These are phyloP conservation scores for Medauroidea extradentata DNA, from an alignment of 1,140 invertebrate species.

Conservation along the genomic window DNA sequence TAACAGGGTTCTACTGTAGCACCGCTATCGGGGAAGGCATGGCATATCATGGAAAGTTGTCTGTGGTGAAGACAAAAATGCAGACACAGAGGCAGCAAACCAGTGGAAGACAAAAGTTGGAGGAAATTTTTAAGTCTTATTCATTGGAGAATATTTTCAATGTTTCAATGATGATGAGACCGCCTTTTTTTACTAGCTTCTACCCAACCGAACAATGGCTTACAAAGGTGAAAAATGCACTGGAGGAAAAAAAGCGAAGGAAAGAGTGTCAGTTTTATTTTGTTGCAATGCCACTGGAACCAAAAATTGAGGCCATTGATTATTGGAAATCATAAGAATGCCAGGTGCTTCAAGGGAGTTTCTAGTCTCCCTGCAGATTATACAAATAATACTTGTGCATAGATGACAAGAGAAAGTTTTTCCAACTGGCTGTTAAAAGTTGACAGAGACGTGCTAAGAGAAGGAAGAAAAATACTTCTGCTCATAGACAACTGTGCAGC, in stretches of 20 bases:
- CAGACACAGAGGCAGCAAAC: background rate
- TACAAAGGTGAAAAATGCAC: background rate
- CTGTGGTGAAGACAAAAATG: background rate
- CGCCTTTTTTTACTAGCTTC: background rate
- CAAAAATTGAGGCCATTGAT: background rate
- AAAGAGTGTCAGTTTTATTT: background rate
- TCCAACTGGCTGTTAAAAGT: background rate
- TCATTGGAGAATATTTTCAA: background rate
- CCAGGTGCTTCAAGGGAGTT: background rate
- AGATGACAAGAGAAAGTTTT: constrained; percentile 1
- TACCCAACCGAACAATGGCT: background rate
- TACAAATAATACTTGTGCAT: background rate
- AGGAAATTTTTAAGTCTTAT: background rate
- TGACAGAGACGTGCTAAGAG: background rate
- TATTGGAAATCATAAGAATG: too few relatives aligned
- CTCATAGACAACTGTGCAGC: background rate
- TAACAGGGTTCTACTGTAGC: too few relatives aligned
- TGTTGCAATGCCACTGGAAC: background rate
- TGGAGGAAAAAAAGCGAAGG: background rate
- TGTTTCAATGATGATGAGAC: background rate
- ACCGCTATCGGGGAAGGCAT: too few relatives aligned
- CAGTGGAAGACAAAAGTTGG: background rate
- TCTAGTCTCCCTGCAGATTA: background rate
- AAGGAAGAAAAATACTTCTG: background rate
- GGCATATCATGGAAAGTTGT: background rate